Conservation (phyloP, 2,888 invertebrate genomes). For the Eupithecia pulchellata region DNA sequence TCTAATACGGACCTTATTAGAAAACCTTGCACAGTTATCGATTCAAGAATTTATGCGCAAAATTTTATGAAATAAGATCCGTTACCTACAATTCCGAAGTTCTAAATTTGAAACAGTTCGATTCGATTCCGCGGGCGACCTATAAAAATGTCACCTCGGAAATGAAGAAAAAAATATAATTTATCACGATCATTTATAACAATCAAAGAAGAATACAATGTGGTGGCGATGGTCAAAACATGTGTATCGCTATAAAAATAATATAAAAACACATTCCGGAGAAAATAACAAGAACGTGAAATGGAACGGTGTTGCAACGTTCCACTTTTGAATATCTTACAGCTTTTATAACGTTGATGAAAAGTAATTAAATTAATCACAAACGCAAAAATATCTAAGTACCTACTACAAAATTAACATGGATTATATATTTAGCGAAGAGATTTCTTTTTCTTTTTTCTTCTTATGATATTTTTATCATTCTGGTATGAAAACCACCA, state of each 20-base stretch:
- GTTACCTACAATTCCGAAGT: conserved; percentile 31
- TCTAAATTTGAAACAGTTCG: conserved; percentile 43
- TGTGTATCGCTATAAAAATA: conserved; percentile 46
- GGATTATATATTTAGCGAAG: background rate
- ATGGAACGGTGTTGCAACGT: conserved; percentile 42
- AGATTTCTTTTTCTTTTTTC: too few relatives aligned
- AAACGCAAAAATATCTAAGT: background rate
- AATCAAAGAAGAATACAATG: conserved; percentile 57
- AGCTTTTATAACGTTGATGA: conserved; percentile 13
- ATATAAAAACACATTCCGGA: conserved; percentile 45
- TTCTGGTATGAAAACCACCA: too few relatives aligned
- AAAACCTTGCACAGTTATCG: too few relatives aligned
- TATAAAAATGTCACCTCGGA: conserved; percentile 41
- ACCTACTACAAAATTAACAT: background rate
- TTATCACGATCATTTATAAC: conserved; percentile 55
- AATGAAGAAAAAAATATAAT: conserved; percentile 42
- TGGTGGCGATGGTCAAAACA: conserved; percentile 46
- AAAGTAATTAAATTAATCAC: background rate
- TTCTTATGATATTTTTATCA: too few relatives aligned
- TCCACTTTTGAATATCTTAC: conserved; percentile 26
- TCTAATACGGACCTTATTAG: too few relatives aligned
- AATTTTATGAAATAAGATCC: conserved; percentile 22
- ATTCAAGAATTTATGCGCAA: conserved; percentile 19
- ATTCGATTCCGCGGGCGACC: conserved; percentile 39
- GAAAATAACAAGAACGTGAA: conserved; percentile 30